phyloP scores from a whole-genome alignment of 2,888 invertebrate genomes.

The Lepidocyrtoides sp. region DNA sequence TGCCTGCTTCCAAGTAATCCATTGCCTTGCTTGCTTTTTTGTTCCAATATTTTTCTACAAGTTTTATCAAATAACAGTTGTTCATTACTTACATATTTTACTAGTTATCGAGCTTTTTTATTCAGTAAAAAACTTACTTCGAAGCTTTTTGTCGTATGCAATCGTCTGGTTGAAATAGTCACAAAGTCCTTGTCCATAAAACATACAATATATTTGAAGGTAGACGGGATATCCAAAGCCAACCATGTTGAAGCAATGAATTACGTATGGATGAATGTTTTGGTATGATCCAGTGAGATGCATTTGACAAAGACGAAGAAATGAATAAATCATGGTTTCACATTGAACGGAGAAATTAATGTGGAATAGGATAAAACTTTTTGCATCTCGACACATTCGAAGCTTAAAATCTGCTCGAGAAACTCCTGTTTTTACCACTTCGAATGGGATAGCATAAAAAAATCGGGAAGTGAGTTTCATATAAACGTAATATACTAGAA shows the following conservation, averaged over 20 bases:
- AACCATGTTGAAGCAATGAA: slow-evolving; percentile 69
- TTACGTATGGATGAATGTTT: slow-evolving; percentile 35
- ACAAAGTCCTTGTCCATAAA: slow-evolving; percentile 43
- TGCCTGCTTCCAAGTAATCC: not conserved
- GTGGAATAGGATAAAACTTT: slow-evolving; percentile 37
- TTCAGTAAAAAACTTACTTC: slow-evolving; percentile 41
- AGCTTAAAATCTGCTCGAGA: slow-evolving; percentile 2
- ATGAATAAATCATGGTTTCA: slow-evolving; percentile 59
- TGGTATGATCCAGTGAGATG: slow-evolving; percentile 44
- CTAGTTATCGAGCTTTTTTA: not conserved
- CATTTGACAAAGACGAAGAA: slow-evolving; percentile 70
- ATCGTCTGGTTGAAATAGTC: slow-evolving; percentile 39
- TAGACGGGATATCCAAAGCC: slow-evolving; percentile 56
- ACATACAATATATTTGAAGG: slow-evolving; percentile 60
- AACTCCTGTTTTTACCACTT: not conserved
- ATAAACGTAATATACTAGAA: slow-evolving; percentile 27
- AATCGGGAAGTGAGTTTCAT: slow-evolving; percentile 25
- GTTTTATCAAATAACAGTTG: not conserved
- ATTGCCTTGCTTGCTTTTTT: not conserved
- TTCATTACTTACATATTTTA: not conserved
- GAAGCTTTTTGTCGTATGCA: not conserved
- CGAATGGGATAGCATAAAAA: slow-evolving; percentile 57
- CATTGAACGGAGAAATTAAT: slow-evolving; percentile 60
- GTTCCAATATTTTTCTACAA: not conserved
- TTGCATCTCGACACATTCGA: slow-evolving; percentile 31